phyloP scores from a whole-genome alignment of 2,888 invertebrate genomes.

The Sceliomorpha sp. region DNA sequence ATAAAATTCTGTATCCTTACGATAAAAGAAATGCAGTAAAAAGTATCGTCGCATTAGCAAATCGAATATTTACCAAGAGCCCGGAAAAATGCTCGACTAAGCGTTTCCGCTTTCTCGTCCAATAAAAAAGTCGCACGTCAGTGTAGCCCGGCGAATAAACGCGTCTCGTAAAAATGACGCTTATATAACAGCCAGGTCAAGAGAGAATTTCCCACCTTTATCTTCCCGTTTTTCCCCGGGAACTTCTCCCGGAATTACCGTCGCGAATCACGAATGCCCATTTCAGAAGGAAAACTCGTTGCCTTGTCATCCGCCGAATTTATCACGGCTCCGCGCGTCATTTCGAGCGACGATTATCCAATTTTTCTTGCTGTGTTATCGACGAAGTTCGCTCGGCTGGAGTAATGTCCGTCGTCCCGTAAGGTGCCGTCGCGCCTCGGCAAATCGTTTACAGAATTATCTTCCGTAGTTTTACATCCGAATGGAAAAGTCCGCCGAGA shows the following conservation, averaged over 20 bases:
- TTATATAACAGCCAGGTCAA: constrained; percentile 30
- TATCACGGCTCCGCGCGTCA: constrained; percentile 1
- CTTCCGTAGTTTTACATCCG: no score
- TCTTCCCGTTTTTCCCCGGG: constrained; percentile 25
- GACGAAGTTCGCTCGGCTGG: constrained; percentile 8
- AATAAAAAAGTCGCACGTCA: constrained; percentile 11
- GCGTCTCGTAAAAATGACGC: constrained; percentile 38
- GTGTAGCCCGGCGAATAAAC: constrained; percentile 26
- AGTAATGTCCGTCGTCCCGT: constrained; percentile 1
- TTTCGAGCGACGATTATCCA: constrained; percentile 1
- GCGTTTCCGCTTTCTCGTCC: neutral
- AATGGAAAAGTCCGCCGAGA: no score
- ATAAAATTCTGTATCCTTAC: no score
- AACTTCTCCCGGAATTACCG: constrained; percentile 16
- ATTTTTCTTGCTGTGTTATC: constrained; percentile 4
- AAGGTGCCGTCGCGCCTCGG: constrained; percentile 1
- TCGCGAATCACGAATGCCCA: constrained; percentile 21
- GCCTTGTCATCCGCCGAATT: neutral
- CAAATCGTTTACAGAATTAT: neutral
- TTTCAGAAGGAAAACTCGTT: constrained; percentile 9
- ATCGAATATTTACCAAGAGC: neutral
- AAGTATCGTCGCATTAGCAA: neutral
- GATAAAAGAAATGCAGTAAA: no score
- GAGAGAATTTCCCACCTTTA: constrained; percentile 37
- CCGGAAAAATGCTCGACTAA: no score